Base-by-base conservation (phyloP, 2,113 vertebrate species). In the Glaucomys volans region DNA sequence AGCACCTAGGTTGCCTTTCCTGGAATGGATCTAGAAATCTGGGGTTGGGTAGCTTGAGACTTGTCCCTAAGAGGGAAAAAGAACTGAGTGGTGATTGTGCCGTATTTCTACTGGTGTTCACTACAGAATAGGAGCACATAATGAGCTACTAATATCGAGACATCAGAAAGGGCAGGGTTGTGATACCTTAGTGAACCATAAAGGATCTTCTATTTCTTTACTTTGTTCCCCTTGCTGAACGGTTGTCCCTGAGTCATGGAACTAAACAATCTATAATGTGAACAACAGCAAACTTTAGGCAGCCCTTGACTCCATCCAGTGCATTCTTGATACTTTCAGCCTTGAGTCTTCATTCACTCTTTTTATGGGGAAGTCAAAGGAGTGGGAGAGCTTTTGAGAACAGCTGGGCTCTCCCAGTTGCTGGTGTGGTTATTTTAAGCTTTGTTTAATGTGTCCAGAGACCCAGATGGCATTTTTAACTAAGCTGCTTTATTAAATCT, bases 401-500 rank as follows among this genome's bases (percentile, higher is more conserved):
- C 98, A 98, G 97, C 98, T 97, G 98, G 97, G 95, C 72, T 76
- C 81, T 97, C 96, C 97, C 98, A 98, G 97, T 97, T 98, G 98
- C 98, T 95, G 85, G 87, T 37, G n/a, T 97, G 90, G 95, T 97
- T 98, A 98, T 98, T 98, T 98, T 98, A 97, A 97, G 97, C 97
- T 96, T 97, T 97, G 97, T 97, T 97, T 96, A 97, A 97, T 95
- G 94, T 97, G 92, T 97, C 93, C 97, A 83, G 96, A 95, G 93
- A 85, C 87, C 94, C 98, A 97, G 95, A 97, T 97, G 98, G 95
- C 95, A 96, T 97, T 97, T 97, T 96, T n/a, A 96, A 97, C 97
- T 92, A 96, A 96, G 92, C 95, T 94, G 90, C 95, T 96, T 95
- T 96, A 95, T 95, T 97, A 93, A 96, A 97, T 96, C 96, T 93